Evolutionary conservation across 2,113 vertebrate species (phyloP).

Genomic region (Oceanites oceanicus): DNA sequence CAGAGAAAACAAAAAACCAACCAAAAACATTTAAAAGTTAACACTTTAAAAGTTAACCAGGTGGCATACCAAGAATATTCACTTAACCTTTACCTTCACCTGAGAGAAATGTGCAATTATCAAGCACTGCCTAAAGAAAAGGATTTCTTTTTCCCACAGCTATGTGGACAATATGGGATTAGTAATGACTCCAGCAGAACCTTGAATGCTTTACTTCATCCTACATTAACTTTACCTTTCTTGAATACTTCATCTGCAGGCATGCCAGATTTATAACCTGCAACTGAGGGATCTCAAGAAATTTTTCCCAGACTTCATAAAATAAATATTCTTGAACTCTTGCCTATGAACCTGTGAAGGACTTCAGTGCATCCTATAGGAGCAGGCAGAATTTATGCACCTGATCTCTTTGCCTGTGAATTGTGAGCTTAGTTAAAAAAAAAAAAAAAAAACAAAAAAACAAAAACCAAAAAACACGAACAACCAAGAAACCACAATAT

Average conservation of each 20-base stretch:
- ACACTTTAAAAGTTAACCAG: neutral
- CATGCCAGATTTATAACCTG: neutral
- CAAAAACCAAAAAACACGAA: no score
- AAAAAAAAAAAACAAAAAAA: no score
- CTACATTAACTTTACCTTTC: neutral
- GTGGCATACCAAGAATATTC: neutral
- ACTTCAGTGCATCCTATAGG: neutral
- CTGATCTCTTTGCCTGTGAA: neutral
- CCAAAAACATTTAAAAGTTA: neutral
- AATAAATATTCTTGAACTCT: neutral
- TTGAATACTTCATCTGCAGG: neutral
- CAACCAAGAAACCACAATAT: neutral
- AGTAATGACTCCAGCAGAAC: neutral
- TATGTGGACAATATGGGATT: rapidly evolving
- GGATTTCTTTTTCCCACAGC: neutral
- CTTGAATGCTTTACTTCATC: neutral
- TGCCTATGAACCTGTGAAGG: neutral
- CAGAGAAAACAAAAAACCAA: neutral
- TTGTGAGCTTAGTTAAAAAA: neutral
- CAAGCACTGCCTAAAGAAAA: neutral
- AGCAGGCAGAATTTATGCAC: neutral
- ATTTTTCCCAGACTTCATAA: neutral
- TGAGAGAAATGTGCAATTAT: neutral
- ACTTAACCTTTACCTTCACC: neutral
- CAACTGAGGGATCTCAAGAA: neutral